phyloP scores from a whole-genome alignment of 2,888 invertebrate genomes.

The Abrostola tripartita region DNA sequence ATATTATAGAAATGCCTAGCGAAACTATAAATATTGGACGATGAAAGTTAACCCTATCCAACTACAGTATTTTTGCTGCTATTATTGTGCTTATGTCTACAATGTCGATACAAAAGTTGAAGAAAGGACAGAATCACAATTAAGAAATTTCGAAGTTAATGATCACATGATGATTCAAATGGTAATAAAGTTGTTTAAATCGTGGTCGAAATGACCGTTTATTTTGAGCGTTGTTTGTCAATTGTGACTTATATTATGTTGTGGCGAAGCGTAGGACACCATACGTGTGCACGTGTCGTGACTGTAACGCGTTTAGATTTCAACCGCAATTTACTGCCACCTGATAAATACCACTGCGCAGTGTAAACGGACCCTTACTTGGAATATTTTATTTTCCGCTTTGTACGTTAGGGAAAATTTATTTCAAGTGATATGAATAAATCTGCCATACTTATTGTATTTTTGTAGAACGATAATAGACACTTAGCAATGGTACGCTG shows the following conservation, averaged over 20 bases:
- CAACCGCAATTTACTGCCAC: slow-evolving; percentile 29
- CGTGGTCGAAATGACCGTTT: slow-evolving; percentile 27
- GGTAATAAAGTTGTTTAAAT: slow-evolving; percentile 31
- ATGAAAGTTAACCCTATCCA: too few species aligned
- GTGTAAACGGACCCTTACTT: slow-evolving; percentile 22
- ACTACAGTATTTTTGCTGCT: slow-evolving; percentile 10
- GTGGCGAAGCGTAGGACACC: slow-evolving; percentile 26
- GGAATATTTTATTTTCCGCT: slow-evolving; percentile 8
- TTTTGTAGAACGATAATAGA: background rate
- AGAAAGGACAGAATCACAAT: slow-evolving; percentile 20
- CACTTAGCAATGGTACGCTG: background rate
- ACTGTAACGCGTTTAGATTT: slow-evolving; percentile 24
- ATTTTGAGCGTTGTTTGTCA: slow-evolving; percentile 49
- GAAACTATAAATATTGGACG: too few species aligned
- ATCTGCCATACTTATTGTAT: background rate
- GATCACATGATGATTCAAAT: slow-evolving; percentile 22
- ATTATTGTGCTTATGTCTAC: background rate
- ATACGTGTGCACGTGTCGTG: slow-evolving; percentile 32
- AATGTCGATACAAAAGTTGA: background rate
- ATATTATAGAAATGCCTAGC: too few species aligned
- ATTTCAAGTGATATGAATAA: slow-evolving; percentile 7
- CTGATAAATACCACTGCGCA: background rate
- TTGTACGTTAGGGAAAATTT: slow-evolving; percentile 10
- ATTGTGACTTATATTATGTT: slow-evolving; percentile 25
- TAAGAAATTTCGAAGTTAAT: slow-evolving; percentile 20